A percentile compares a stretch with the other conserved stretches of the same genome.
phyloP scores from a whole-genome alignment of 1,140 invertebrate species.

The Drosophila funebris region DNA sequence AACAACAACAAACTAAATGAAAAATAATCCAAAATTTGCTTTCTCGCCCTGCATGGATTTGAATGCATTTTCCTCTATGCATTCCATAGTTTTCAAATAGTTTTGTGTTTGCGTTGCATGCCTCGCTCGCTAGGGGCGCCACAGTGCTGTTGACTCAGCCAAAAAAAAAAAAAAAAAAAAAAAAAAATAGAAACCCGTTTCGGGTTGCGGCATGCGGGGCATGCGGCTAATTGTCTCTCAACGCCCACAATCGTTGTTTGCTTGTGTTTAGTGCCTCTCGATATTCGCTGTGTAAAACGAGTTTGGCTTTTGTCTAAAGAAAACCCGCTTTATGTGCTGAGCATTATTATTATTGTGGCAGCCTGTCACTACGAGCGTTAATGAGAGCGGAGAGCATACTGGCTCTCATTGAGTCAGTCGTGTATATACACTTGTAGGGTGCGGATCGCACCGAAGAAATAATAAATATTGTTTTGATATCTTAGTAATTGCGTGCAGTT shows the following conservation, averaged over 20 bases:
- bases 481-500: too few relatives aligned
- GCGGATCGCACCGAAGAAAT: too few relatives aligned
- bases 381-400: too few relatives aligned
- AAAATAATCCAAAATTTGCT: constrained; percentile 33
- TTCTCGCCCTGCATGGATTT: not conserved
- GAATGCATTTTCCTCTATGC: not conserved
- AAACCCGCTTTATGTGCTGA: constrained; percentile 36
- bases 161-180: constrained; percentile 1
- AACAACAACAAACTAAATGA: constrained; percentile 24
- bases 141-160: constrained; percentile 60
- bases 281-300: constrained; percentile 39
- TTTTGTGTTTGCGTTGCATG: constrained; percentile 16
- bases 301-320: constrained; percentile 36
- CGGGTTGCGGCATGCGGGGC: constrained; percentile 72
- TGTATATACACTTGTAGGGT: too few relatives aligned
- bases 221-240: constrained; percentile 76
- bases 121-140: constrained; percentile 39
- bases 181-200: constrained; percentile 51
- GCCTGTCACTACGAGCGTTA: too few relatives aligned
- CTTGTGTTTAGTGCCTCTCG: constrained; percentile 35
- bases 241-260: constrained; percentile 64
- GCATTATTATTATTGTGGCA: constrained; percentile 36
- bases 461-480: too few relatives aligned
- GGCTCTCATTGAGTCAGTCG: too few relatives aligned
- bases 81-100: constrained; percentile 6